phyloP scores from a whole-genome alignment of 2,797 vertebrate genomes.

The Harpagifer antarcticus region DNA sequence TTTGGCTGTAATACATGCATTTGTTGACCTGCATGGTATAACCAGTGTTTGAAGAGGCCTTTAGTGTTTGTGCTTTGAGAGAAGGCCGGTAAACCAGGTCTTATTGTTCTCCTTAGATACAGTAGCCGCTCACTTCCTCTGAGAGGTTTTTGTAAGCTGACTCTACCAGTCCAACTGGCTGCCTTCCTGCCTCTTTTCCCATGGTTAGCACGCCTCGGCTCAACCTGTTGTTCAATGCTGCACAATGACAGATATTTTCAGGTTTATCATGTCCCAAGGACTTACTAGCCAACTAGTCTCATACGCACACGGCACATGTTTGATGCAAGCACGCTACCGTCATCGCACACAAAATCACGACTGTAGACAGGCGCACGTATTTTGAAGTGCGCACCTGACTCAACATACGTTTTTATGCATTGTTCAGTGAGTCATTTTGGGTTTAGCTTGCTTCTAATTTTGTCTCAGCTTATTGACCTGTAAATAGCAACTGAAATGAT shows the following conservation, averaged over 20 bases:
- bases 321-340: conserved; percentile 30
- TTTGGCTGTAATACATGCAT: not conserved
- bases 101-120: conserved; percentile 37
- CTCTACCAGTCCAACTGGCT: conserved; percentile 80
- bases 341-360: conserved; percentile 18
- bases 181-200: conserved; percentile 66
- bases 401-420: conserved; percentile 33
- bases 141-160: conserved; percentile 58
- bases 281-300: conserved; percentile 6
- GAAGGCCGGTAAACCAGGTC: not conserved
- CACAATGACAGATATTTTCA: conserved; percentile 56
- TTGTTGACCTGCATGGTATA: not conserved
- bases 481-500: not conserved
- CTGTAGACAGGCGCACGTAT: not conserved
- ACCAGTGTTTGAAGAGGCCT: not conserved
- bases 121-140: conserved; percentile 59
- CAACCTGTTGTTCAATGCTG: conserved; percentile 70
- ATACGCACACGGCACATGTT: conserved; percentile 14
- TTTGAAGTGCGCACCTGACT: conserved; percentile 19
- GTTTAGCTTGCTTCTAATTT: not conserved
- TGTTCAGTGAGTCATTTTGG: conserved; percentile 14
- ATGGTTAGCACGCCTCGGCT: conserved; percentile 62
- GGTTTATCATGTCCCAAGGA: conserved; percentile 46
- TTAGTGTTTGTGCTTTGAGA: conserved; percentile 9
- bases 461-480: not conserved